Conservation (phyloP, 2,113 vertebrate species). For the Elachura formosa region DNA sequence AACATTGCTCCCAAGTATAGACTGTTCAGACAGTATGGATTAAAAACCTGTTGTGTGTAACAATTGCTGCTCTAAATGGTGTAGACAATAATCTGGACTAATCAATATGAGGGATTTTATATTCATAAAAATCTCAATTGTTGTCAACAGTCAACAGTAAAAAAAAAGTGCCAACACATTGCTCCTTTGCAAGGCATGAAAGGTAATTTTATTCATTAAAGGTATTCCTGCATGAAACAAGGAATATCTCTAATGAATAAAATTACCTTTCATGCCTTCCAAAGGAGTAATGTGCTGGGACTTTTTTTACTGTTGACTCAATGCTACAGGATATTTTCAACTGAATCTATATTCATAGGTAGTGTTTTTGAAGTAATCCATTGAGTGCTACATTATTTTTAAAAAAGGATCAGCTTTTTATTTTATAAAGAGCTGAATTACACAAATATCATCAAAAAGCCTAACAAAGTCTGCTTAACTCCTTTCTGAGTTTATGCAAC, state of each 20-base stretch:
- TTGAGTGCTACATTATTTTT: not conserved
- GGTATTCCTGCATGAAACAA: conserved; percentile 44
- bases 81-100: conserved; percentile 57
- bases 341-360: not conserved
- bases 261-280: conserved; percentile 27
- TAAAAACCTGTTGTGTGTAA: conserved; percentile 24
- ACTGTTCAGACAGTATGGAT: conserved; percentile 44
- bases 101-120: conserved; percentile 39
- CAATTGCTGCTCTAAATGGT: conserved; percentile 45
- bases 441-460: not conserved
- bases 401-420: not conserved
- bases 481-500: not conserved
- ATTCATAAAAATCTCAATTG: conserved; percentile 24
- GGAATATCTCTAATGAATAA: conserved; percentile 24
- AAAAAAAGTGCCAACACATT: too few species aligned
- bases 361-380: not conserved
- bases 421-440: not conserved
- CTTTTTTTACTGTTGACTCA: not conserved
- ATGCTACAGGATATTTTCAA: not conserved
- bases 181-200: too few species aligned
- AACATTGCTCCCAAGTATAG: conserved; percentile 2
- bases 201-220: too few species aligned
- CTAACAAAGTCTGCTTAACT: not conserved
- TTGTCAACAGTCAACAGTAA: too few species aligned
- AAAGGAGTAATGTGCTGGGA: not conserved